Evolutionary conservation across 2,888 invertebrate genomes (phyloP), one percentile per base, ranked within the genome.

Genomic region (Cephus pygmeus): DNA sequence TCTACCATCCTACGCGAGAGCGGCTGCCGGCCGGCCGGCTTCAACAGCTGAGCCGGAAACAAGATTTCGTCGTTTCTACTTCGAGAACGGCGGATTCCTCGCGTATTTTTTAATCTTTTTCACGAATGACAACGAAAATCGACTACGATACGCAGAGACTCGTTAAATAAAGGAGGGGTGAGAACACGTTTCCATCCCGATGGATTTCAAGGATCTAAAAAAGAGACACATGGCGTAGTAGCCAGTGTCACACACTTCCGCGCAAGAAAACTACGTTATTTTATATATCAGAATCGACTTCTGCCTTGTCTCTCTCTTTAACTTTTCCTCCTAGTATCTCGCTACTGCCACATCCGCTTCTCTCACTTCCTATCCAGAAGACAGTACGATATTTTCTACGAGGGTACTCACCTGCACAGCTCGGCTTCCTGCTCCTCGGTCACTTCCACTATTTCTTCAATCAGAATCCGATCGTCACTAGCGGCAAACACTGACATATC

Each of bases 401-500:
- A 33, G 30, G 11, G 34, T 4, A 30, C 87, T 89, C 81, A 91
- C 91, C 91, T 89, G 86, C 90, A 91, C 84, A 89, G 83, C 69
- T 89, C 89, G 36, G 86, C 77, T 80, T 90, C 91, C 82, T 89
- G 89, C 81, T 91, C 91, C 83, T 93, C 93, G 86, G 92, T 92
- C 87, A 92, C 92, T 86, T 93, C 93, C 88, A 92, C 92, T 86
- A 92, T 92, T 90, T 92, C 92, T 87, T 93, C 93, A 84, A 93
- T 92, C 89, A 92, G 91, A 89, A 93, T 91, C 85, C 92, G 91
- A 87, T 92, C 92, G 86, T 93, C 93, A 84, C 92, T 92, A 87
- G 90, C 91, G 87, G 90, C 92, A 91, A 93, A 93, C 91, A 93
- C 92, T 91, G 93, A 93, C 93, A 94, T 93, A 92, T 90, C 89